These are phyloP conservation scores for Heloderma charlesbogerti DNA, from an alignment of 2,113 vertebrate genomes.

Conservation along the genomic window DNA sequence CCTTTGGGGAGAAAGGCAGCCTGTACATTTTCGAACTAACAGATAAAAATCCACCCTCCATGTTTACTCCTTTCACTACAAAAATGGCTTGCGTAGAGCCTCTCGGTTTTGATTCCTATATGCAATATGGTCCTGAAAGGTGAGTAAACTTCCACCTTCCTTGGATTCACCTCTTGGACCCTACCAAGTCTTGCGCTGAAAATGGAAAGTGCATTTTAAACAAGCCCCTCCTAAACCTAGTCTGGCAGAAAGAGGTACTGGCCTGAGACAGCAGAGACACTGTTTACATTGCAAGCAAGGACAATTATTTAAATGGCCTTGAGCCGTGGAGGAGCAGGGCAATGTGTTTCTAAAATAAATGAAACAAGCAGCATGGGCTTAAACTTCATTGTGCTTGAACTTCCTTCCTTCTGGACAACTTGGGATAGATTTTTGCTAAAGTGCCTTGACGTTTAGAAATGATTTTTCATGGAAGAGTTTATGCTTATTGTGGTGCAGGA, in stretches of 20 bases:
- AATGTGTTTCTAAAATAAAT: neutral
- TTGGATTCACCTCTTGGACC: neutral
- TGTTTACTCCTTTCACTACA: neutral
- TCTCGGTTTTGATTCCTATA: neutral
- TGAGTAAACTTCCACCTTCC: neutral
- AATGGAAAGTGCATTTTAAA: neutral
- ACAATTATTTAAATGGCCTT: neutral
- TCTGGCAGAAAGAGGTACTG: neutral
- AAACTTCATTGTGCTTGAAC: no score
- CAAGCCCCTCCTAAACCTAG: neutral
- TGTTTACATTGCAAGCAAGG: neutral
- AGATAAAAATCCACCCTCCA: neutral
- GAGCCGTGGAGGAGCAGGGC: neutral
- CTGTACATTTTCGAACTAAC: neutral
- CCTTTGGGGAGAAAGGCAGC: neutral
- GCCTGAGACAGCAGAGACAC: no score
- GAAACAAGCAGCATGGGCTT: neutral
- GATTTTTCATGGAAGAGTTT: neutral
- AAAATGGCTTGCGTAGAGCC: neutral
- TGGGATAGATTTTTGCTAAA: neutral
- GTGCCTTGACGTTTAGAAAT: neutral
- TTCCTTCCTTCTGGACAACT: neutral
- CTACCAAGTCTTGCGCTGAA: no score
- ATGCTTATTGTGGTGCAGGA: neutral
- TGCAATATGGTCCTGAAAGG: neutral